These are phyloP conservation scores for Pilophorus perplexus DNA, from an alignment of 2,888 invertebrate genomes.

Conservation along the genomic window DNA sequence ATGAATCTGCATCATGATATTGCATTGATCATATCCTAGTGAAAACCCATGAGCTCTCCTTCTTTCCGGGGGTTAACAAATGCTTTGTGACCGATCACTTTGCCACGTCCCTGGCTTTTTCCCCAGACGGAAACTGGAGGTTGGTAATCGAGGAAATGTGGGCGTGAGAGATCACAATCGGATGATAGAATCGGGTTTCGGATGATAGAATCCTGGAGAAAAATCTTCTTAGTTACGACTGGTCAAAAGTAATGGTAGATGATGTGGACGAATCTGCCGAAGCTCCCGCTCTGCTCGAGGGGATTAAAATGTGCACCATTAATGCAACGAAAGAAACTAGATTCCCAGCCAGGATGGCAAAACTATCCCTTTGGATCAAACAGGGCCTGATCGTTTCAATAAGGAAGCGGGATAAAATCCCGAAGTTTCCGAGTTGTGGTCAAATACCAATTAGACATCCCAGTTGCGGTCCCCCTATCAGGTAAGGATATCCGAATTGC, in stretches of 20 bases:
- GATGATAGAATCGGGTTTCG: background rate
- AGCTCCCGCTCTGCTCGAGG: background rate
- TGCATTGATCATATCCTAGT: constrained; percentile 19
- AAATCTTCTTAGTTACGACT: too few relatives aligned
- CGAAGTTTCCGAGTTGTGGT: too few relatives aligned
- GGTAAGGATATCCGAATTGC: too few relatives aligned
- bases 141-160: too few relatives aligned
- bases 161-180: too few relatives aligned
- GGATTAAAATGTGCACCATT: background rate
- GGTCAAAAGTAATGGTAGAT: too few relatives aligned
- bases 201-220: too few relatives aligned
- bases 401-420: too few relatives aligned
- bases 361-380: background rate
- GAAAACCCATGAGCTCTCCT: background rate
- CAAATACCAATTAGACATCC: too few relatives aligned
- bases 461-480: too few relatives aligned
- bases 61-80: constrained; percentile 5
- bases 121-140: too few relatives aligned
- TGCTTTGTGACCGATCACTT: constrained; percentile 22
- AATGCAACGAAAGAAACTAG: background rate
- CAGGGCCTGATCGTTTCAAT: constrained; percentile 11
- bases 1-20: constrained; percentile 10
- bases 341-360: background rate
- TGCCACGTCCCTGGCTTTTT: too few relatives aligned
- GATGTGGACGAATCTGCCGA: background rate